A percentile compares a stretch with the other conserved stretches of the same genome.
Evolutionary conservation across 2,113 vertebrate species (phyloP).

Genomic region (Rostratula benghalensis): DNA sequence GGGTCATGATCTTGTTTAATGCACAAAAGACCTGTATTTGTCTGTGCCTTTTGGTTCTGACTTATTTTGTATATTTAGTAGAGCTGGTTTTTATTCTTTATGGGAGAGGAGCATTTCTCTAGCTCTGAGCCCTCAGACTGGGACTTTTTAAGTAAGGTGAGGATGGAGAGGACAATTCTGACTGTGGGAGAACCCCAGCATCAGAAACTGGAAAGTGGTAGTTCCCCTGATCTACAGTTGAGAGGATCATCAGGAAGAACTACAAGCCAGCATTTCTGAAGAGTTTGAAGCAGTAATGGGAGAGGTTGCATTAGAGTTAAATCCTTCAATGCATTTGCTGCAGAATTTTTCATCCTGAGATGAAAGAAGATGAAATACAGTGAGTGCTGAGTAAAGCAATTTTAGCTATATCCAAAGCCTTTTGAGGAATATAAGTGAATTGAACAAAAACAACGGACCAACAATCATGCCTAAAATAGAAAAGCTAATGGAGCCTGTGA

Average conservation of each 20-base stretch:
- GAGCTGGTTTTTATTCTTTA: not conserved
- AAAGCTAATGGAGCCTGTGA: not conserved
- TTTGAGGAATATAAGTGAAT: conserved; percentile 1
- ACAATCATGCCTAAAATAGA: not conserved
- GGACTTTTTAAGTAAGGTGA: not conserved
- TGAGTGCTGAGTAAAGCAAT: not conserved
- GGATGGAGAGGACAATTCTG: not conserved
- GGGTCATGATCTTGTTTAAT: not conserved
- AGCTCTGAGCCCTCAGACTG: not conserved
- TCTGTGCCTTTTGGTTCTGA: not conserved
- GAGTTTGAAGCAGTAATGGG: not conserved
- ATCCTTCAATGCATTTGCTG: not conserved
- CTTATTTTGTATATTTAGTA: not conserved
- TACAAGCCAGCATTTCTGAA: not conserved
- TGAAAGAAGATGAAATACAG: not conserved
- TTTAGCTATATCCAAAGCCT: not conserved
- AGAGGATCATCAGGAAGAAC: not conserved
- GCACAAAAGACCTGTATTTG: not conserved
- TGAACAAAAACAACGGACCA: not conserved
- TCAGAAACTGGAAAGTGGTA: not conserved
- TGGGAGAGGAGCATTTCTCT: not conserved
- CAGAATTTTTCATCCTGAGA: not conserved
- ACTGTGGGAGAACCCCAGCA: not conserved
- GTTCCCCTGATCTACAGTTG: not conserved
- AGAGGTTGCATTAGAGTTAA: not conserved